Base-by-base conservation (phyloP, 2,113 vertebrate species). In the Plecotus auritus region DNA sequence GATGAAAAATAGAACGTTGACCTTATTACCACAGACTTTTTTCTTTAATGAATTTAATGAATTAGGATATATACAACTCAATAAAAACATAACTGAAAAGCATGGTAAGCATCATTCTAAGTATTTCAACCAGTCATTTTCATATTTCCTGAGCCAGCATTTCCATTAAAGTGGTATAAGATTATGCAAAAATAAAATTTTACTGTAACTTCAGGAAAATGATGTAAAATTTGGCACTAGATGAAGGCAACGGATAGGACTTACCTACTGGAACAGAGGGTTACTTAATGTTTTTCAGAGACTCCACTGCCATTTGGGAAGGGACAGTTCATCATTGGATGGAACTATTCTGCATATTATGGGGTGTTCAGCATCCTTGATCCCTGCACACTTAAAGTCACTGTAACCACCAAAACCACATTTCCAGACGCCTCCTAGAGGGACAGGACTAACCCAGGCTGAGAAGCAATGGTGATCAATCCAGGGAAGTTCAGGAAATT, bases 11-110 rank as follows among this genome's bases (percentile, higher is more conserved):
- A 88, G 30, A 82, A 95, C 77, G 37, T 45, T 47, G 6, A 78
- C 66, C 20, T 14, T 35, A 42, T 81, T 84, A 26, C 22, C 88
- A 88, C 6, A 90, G 78, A 69, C 16, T 7, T 80, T 66, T 49
- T 72, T 45, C 49, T 89, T 93, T 88, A 85, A 91, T 88, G 51
- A 92, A 85, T 86, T 89, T 93, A 95, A 85, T 74, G 66, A 90
- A 77, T 72, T 72, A 92, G 51, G 95, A 95, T 86, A 54, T 23
- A 92, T 56, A 90, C 10, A 73, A 92, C 42, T 95, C 54, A 84
- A 82, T 95, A 74, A 59, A 96, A 80, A 64, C 47, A 61, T 51
- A 81, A 70, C 51, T 67, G 69, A 74, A 95, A 88, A 95, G 16
- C 51, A 45, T 90, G 17, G 70, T 76, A 86, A 93, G 47, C 49